Evolutionary conservation across 2,888 invertebrate species (phyloP).

Genomic region (Yponomeuta plumbellus): DNA sequence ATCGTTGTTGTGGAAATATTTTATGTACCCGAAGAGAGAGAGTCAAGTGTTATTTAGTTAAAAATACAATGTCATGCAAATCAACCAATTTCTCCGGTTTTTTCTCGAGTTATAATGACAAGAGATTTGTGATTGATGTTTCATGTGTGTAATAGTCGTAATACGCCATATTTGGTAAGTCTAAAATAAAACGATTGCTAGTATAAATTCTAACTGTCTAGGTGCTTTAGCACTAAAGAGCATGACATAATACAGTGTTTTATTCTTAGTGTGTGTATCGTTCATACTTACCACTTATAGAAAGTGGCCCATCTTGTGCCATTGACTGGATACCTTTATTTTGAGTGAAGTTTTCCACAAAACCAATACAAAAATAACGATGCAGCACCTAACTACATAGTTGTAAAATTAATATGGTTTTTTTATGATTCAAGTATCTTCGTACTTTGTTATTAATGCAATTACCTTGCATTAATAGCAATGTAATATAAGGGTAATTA

Average conservation of each 20-base stretch:
- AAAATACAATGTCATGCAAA: slow-evolving; percentile 10
- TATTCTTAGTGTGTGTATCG: too few relatives aligned
- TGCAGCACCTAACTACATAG: neutral
- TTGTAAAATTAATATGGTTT: neutral
- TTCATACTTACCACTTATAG: too few relatives aligned
- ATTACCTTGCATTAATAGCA: neutral
- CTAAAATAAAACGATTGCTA: neutral
- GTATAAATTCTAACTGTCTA: too few relatives aligned
- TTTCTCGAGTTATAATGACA: slow-evolving; percentile 4
- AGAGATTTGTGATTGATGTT: slow-evolving; percentile 10
- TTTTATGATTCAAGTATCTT: neutral
- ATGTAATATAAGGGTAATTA: neutral
- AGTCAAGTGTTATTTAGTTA: neutral
- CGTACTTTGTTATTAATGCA: slow-evolving; percentile 10
- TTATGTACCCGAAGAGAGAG: neutral
- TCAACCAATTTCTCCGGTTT: neutral
- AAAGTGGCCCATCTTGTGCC: too few relatives aligned
- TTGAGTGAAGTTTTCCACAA: neutral
- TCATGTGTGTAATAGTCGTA: neutral
- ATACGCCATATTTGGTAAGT: neutral
- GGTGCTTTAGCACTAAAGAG: too few relatives aligned
- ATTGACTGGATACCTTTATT: too few relatives aligned
- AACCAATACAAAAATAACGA: neutral
- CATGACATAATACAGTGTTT: too few relatives aligned
- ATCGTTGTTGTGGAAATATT: neutral